Percentiles rank a stretch among this genome's conserved stretches.
Conservation (phyloP, 2,888 invertebrate genomes). For the Anorthoa munda region DNA sequence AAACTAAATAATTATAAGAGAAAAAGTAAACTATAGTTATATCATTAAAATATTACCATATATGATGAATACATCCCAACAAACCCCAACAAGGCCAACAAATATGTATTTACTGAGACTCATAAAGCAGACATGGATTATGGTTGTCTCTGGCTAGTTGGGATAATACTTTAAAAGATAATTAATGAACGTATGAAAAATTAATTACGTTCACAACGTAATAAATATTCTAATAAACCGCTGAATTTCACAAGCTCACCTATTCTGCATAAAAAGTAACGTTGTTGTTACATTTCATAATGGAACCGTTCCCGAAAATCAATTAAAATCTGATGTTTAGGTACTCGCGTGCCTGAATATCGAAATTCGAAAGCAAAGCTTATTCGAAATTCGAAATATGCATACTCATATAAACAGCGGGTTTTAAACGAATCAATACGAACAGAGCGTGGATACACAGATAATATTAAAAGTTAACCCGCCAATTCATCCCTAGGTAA, state of each 20-base stretch:
- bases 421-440: slow-evolving; percentile 49
- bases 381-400: slow-evolving; percentile 25
- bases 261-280: slow-evolving; percentile 31
- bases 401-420: slow-evolving; percentile 20
- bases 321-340: slow-evolving; percentile 39
- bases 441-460: slow-evolving; percentile 9
- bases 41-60: no score
- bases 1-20: no score
- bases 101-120: no score
- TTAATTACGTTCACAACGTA: slow-evolving; percentile 17
- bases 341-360: slow-evolving; percentile 19
- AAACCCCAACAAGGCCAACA: no score
- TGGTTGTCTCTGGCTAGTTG: neutral
- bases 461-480: slow-evolving; percentile 41
- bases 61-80: neutral
- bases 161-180: slow-evolving; percentile 8
- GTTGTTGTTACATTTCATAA: slow-evolving; percentile 33
- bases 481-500: slow-evolving; percentile 34
- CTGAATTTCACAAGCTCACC: slow-evolving; percentile 16
- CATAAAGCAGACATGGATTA: neutral
- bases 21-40: no score
- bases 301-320: slow-evolving; percentile 44
- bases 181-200: slow-evolving; percentile 25
- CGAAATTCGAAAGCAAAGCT: slow-evolving; percentile 22
- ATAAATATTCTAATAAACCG: slow-evolving; percentile 27